Conservation (phyloP, 92 coral and sea anemone genomes). For the Galaxea fascicularis region DNA sequence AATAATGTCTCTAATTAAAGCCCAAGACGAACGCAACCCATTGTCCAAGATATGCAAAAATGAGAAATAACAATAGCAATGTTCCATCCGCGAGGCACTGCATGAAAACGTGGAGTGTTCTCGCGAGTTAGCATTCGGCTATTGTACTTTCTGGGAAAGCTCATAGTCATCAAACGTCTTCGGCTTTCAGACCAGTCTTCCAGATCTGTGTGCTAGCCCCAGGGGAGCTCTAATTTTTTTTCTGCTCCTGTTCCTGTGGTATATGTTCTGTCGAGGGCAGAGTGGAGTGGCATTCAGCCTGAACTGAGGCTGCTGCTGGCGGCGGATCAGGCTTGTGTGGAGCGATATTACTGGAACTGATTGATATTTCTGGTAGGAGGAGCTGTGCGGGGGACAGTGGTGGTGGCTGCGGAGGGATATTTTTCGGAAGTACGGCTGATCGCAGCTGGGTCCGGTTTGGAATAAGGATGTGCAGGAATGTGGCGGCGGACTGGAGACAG, state of each 20-base stretch:
- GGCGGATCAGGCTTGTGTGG: not conserved
- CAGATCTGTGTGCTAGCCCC: not conserved
- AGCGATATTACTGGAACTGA: not conserved
- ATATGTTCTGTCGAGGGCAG: not conserved
- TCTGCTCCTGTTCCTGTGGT: not conserved
- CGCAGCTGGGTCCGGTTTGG: not conserved
- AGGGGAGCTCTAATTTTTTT: not conserved
- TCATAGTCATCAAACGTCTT: slow-evolving; percentile 11
- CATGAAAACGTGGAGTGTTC: not conserved
- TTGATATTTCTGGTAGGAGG: not conserved
- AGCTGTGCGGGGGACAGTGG: not conserved
- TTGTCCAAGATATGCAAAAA: too few species aligned
- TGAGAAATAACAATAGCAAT: too few species aligned
- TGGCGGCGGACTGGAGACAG: slow-evolving; percentile 17
- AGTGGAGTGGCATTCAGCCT: not conserved
- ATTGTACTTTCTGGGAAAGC: not conserved
- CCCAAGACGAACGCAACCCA: too few species aligned
- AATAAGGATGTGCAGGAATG: slow-evolving; percentile 1
- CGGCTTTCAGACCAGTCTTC: slow-evolving; percentile 2
- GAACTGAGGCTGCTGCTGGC: not conserved
- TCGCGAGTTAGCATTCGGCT: not conserved
- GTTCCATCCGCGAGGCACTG: not conserved
- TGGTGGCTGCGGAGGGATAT: not conserved
- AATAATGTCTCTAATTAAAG: too few species aligned
- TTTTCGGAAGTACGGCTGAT: not conserved